These are phyloP conservation scores for Campopleginae sp. DNA, from an alignment of 2,888 invertebrate species.

Conservation along the genomic window DNA sequence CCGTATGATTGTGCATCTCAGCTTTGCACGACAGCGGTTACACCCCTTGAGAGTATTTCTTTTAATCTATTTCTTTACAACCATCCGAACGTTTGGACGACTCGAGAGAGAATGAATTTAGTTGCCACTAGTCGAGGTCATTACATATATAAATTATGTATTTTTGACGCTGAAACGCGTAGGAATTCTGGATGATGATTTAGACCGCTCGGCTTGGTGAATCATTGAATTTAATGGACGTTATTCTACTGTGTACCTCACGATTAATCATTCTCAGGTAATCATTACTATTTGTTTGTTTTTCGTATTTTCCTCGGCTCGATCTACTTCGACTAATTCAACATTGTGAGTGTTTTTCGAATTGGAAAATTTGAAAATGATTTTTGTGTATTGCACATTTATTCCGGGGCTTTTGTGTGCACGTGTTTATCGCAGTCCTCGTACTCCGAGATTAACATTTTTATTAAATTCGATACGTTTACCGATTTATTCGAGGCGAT, in stretches of 20 bases:
- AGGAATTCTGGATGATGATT: constrained; percentile 49
- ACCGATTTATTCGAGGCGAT: neutral
- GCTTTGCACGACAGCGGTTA: constrained; percentile 29
- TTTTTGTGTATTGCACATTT: constrained; percentile 40
- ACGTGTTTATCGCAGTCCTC: neutral
- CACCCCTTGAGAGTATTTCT: constrained; percentile 20
- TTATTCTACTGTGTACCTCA: constrained; percentile 16
- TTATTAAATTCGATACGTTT: constrained; percentile 13
- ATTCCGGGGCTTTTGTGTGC: neutral
- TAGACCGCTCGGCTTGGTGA: constrained; percentile 41
- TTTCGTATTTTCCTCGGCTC: neutral
- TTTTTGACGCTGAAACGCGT: constrained; percentile 21
- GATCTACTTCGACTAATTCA: constrained; percentile 2
- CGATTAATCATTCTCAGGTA: constrained; percentile 1
- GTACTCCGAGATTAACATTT: neutral
- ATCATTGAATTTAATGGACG: constrained; percentile 19
- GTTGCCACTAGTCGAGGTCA: constrained; percentile 24
- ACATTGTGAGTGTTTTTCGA: constrained; percentile 3
- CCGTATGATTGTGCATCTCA: constrained; percentile 44
- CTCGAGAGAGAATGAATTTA: constrained; percentile 32
- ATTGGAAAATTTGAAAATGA: constrained; percentile 33
- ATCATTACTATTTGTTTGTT: neutral
- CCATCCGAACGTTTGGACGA: constrained; percentile 47
- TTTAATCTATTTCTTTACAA: neutral
- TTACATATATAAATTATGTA: constrained; percentile 42